phyloP scores from a whole-genome alignment of 2,888 invertebrate species.

The Parnassius glacialis region DNA sequence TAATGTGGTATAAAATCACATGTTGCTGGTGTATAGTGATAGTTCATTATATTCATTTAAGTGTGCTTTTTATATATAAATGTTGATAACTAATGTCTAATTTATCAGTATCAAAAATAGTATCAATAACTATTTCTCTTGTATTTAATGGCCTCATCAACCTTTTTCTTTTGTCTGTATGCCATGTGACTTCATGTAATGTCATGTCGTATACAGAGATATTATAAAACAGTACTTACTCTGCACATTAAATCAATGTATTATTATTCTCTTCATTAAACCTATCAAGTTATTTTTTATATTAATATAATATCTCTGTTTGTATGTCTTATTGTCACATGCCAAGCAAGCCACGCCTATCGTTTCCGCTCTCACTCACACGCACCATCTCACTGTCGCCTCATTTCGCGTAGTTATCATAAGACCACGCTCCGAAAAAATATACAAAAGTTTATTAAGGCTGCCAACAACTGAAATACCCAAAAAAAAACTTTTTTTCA shows the following conservation, averaged over 20 bases:
- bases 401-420: slow-evolving; percentile 64
- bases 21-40: background rate
- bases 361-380: slow-evolving; percentile 78
- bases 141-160: slow-evolving; percentile 2
- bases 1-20: no score
- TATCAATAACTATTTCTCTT: background rate
- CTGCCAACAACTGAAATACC: slow-evolving; percentile 26
- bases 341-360: slow-evolving; percentile 71
- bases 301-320: slow-evolving; percentile 30
- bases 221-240: slow-evolving; percentile 4
- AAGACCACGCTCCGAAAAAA: slow-evolving; percentile 38
- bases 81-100: background rate
- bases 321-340: slow-evolving; percentile 57
- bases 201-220: slow-evolving; percentile 11
- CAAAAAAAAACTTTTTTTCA: background rate
- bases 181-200: slow-evolving; percentile 1
- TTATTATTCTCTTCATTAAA: background rate
- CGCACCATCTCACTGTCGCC: slow-evolving; percentile 77
- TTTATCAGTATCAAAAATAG: no score
- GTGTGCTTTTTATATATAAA: background rate
- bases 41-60: slow-evolving; percentile 3
- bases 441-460: slow-evolving; percentile 23
- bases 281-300: background rate
- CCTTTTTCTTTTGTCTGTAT: slow-evolving; percentile 1
- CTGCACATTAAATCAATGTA: no score